Conservation (phyloP, 2,113 vertebrate species). For the Oenanthe oenanthe region DNA sequence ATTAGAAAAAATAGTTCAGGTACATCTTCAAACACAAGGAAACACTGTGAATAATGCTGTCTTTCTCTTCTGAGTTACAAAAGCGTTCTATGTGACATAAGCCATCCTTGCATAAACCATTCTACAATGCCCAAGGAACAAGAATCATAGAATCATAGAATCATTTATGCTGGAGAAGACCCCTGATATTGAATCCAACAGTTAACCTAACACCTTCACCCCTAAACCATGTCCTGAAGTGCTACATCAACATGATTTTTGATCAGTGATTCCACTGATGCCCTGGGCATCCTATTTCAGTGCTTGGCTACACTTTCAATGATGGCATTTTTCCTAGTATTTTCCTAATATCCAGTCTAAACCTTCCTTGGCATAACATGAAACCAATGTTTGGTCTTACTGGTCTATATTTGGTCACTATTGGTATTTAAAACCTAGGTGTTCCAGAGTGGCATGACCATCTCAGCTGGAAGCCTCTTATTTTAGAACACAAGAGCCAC, state of each 20-base stretch:
- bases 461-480: not conserved
- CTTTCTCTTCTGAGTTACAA: not conserved
- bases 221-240: not conserved
- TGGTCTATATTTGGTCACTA: not conserved
- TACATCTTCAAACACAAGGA: not conserved
- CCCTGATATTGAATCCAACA: not conserved
- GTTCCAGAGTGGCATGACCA: not conserved
- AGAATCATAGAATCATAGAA: not conserved
- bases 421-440: not conserved
- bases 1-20: not conserved
- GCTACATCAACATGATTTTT: not conserved
- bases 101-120: not conserved
- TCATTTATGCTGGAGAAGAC: not conserved
- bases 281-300: not conserved
- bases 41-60: not conserved
- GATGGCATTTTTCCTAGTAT: not conserved
- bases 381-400: not conserved
- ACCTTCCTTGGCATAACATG: not conserved
- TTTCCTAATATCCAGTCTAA: not conserved
- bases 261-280: not conserved
- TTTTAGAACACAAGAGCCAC: not conserved
- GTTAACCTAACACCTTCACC: not conserved
- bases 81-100: not conserved
- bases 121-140: not conserved
- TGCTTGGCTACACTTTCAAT: not conserved